phyloP scores from a whole-genome alignment of 2,113 vertebrate species.

The Eonycteris spelaea region DNA sequence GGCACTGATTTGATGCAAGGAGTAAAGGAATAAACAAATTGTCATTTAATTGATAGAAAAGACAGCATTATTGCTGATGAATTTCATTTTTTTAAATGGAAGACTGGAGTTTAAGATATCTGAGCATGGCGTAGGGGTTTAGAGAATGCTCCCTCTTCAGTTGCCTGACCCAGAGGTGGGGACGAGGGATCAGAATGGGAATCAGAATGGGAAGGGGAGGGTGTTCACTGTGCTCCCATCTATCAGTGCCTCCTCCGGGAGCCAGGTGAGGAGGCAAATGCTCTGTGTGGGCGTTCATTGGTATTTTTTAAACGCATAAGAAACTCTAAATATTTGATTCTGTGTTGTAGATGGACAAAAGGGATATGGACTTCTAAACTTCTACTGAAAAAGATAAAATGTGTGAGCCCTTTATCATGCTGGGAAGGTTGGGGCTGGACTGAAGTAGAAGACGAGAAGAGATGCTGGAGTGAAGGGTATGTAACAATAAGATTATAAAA shows the following conservation, averaged over 20 bases:
- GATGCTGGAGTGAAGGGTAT: slow-evolving; percentile 34
- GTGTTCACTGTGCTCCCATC: no score
- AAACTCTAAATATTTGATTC: neutral
- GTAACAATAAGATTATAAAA: neutral
- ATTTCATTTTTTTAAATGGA: neutral
- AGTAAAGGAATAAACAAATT: neutral
- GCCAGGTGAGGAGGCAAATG: neutral
- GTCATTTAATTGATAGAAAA: neutral
- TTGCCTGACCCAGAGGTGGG: neutral
- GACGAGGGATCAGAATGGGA: neutral
- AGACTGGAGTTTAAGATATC: neutral
- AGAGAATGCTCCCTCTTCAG: neutral
- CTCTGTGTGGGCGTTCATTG: neutral
- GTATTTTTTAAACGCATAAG: neutral
- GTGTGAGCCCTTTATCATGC: neutral
- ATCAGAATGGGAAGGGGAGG: neutral
- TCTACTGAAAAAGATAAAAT: neutral
- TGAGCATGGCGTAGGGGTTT: neutral
- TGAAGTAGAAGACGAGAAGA: neutral
- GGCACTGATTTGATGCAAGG: neutral
- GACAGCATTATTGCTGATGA: neutral
- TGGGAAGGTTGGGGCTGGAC: neutral
- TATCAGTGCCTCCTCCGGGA: neutral
- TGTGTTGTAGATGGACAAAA: slow-evolving; percentile 46
- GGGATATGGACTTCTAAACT: neutral